phyloP scores from a whole-genome alignment of 23 tunicate genomes.

The Diplosoma virens region DNA sequence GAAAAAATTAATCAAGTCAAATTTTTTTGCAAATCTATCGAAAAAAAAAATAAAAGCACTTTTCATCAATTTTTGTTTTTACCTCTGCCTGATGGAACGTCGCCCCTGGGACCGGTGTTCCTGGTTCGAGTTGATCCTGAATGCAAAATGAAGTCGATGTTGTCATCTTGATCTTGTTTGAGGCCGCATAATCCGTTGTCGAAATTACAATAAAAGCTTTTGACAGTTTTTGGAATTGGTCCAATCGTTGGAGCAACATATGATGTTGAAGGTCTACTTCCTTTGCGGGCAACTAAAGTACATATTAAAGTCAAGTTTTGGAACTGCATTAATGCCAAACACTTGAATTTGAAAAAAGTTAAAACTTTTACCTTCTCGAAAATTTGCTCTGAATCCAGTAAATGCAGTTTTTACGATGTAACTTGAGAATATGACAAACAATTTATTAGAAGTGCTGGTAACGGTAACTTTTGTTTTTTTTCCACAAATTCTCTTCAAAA shows the following conservation, averaged over 20 bases:
- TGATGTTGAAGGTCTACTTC: too few relatives aligned
- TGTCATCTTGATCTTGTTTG: slow-evolving; percentile 70
- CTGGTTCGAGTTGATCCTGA: slow-evolving; percentile 58
- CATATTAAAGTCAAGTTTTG: too few relatives aligned
- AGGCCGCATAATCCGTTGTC: slow-evolving; percentile 69
- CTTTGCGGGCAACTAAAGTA: too few relatives aligned
- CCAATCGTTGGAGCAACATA: too few relatives aligned
- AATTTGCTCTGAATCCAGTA: slow-evolving; percentile 72
- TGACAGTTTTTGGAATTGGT: too few relatives aligned
- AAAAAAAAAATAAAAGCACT: too few relatives aligned
- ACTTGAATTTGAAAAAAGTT: too few relatives aligned
- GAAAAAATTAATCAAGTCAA: too few relatives aligned
- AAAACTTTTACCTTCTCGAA: slow-evolving; percentile 58
- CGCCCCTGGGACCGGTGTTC: slow-evolving; percentile 66
- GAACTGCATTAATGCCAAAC: too few relatives aligned
- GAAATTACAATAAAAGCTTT: slow-evolving; percentile 82
- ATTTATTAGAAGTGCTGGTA: slow-evolving; percentile 31
- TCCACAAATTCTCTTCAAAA: slow-evolving; percentile 80
- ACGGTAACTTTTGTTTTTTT: not conserved
- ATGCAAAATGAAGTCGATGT: slow-evolving; percentile 51
- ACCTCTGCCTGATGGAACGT: slow-evolving; percentile 82
- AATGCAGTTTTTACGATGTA: slow-evolving; percentile 22
- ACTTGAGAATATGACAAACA: slow-evolving; percentile 84
- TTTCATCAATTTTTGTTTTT: too few relatives aligned
- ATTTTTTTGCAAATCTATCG: too few relatives aligned